Percentiles rank a stretch among this genome's conserved stretches.
Evolutionary conservation across 1,140 invertebrate genomes (phyloP).

Genomic region (Laupala kohalensis): DNA sequence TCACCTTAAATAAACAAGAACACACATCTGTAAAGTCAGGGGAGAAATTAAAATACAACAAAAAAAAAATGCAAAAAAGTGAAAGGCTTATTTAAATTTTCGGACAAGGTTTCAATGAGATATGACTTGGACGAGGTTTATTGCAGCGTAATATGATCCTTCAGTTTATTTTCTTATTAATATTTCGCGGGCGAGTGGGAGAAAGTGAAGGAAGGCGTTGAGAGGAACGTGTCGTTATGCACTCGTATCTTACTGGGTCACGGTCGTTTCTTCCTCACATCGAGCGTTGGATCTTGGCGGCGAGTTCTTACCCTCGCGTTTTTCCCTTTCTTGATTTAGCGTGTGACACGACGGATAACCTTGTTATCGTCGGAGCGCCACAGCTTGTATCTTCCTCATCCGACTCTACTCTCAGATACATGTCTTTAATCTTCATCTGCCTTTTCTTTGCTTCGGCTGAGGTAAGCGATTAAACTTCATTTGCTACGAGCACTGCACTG

Average conservation of each 20-base stretch:
- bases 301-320: background rate
- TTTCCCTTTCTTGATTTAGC: background rate
- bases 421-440: background rate
- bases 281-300: background rate
- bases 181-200: too few relatives aligned
- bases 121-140: too few relatives aligned
- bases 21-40: too few relatives aligned
- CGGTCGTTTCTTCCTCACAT: too few relatives aligned
- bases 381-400: background rate
- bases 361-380: background rate
- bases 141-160: too few relatives aligned
- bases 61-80: too few relatives aligned
- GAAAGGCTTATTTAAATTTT: too few relatives aligned
- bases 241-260: background rate
- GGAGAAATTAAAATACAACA: too few relatives aligned
- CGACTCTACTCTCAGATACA: background rate
- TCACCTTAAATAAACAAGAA: too few relatives aligned
- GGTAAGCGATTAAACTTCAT: background rate
- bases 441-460: background rate
- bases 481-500: background rate
- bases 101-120: too few relatives aligned
- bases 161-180: too few relatives aligned
- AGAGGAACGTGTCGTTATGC: background rate
- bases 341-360: background rate
- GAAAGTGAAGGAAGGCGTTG: background rate